Percentiles rank a stretch among this genome's conserved stretches.
phyloP scores from a whole-genome alignment of 2,113 vertebrate species.

The Typhlomys cinereus region DNA sequence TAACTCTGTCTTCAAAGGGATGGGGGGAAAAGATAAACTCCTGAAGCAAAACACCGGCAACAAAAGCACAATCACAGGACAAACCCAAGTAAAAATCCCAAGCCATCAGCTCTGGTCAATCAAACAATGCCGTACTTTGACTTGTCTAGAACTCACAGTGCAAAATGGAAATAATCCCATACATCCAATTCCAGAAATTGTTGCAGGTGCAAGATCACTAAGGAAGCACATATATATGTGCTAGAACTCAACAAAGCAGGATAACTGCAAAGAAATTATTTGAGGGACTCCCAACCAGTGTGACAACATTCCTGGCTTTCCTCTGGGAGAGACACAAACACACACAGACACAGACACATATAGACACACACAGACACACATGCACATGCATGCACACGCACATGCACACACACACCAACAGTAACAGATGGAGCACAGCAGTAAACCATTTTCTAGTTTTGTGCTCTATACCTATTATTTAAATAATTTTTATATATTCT shows the following conservation, averaged over 20 bases:
- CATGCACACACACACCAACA: too few species aligned
- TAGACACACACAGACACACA: too few species aligned
- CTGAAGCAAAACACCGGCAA: too few species aligned
- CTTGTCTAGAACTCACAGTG: not conserved
- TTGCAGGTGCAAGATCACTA: not conserved
- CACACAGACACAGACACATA: too few species aligned
- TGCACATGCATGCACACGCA: too few species aligned
- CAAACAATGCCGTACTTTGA: not conserved
- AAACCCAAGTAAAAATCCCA: conserved; percentile 43
- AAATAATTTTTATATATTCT: too few species aligned
- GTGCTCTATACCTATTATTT: not conserved
- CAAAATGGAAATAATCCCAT: not conserved
- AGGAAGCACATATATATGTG: not conserved
- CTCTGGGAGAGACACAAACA: not conserved
- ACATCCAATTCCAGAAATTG: not conserved
- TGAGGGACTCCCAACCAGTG: not conserved
- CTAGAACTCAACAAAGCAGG: not conserved
- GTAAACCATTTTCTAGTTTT: not conserved
- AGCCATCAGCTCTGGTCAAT: not conserved
- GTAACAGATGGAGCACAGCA: not conserved
- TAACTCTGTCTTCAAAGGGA: not conserved
- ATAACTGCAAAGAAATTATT: not conserved
- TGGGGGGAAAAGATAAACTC: not conserved
- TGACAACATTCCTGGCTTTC: not conserved
- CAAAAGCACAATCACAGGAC: not conserved